These are phyloP conservation scores for Heteronetta atricapilla DNA, from an alignment of 2,113 vertebrate species.

Conservation along the genomic window DNA sequence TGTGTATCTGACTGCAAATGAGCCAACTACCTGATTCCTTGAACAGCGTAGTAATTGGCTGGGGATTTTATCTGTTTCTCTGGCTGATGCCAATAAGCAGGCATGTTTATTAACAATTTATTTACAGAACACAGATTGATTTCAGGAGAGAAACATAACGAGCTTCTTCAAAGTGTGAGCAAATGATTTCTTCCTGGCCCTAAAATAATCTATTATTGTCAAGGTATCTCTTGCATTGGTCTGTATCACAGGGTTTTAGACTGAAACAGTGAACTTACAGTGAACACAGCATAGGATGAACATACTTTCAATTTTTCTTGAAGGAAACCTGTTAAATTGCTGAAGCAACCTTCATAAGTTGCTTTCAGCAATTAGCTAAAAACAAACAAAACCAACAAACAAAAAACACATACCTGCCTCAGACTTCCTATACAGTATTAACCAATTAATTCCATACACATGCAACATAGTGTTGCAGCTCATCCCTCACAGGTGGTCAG, in stretches of 20 bases:
- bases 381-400: neutral
- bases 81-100: conserved; percentile 59
- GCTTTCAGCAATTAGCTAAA: neutral
- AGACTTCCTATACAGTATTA: neutral
- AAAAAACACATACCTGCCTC: neutral
- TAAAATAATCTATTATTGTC: conserved; percentile 23
- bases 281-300: neutral
- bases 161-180: neutral
- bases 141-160: conserved; percentile 34
- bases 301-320: neutral
- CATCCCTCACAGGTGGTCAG: neutral
- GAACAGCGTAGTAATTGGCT: conserved; percentile 50
- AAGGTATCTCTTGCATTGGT: neutral
- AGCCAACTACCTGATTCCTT: conserved; percentile 34
- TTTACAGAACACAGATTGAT: conserved; percentile 74
- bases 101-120: conserved; percentile 74
- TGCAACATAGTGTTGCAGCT: neutral
- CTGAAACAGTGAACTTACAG: neutral
- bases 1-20: conserved; percentile 63
- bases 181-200: conserved; percentile 38
- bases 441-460: neutral
- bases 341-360: neutral
- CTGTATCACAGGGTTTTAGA: neutral
- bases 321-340: neutral
- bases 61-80: conserved; percentile 68